phyloP scores from a whole-genome alignment of 2,113 vertebrate genomes.

The Gymnocephalus cernua region DNA sequence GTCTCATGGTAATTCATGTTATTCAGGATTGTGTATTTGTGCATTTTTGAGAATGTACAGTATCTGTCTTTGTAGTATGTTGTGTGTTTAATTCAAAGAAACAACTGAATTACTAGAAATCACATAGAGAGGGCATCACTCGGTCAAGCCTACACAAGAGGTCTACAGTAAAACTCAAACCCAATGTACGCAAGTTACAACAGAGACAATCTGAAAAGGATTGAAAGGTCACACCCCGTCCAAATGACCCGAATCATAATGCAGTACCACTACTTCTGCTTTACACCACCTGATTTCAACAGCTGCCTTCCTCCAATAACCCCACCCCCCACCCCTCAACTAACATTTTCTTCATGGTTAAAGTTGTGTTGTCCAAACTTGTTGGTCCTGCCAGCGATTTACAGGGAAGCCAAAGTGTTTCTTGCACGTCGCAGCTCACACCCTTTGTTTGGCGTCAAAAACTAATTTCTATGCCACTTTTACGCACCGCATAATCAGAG shows the following conservation, averaged over 20 bases:
- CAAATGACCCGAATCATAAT: neutral
- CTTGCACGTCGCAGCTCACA: no score
- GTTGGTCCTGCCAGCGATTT: no score
- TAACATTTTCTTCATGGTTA: no score
- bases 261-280: neutral
- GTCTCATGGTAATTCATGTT: neutral
- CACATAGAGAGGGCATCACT: neutral
- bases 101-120: neutral
- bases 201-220: slow-evolving; percentile 1
- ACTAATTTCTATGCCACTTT: no score
- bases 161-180: neutral
- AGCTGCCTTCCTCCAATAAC: no score
- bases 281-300: no score
- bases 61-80: rapidly evolving
- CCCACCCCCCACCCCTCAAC: no score
- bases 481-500: no score
- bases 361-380: no score
- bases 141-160: neutral
- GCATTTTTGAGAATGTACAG: neutral
- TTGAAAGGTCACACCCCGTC: slow-evolving; percentile 1
- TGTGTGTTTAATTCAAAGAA: neutral
- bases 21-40: neutral
- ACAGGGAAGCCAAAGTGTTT: no score
- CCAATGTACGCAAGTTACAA: neutral
- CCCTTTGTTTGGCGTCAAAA: no score